Evolutionary conservation across 1,140 invertebrate genomes (phyloP), one percentile per base, ranked within the genome.

Genomic region (Melipona quadrifasciata): DNA sequence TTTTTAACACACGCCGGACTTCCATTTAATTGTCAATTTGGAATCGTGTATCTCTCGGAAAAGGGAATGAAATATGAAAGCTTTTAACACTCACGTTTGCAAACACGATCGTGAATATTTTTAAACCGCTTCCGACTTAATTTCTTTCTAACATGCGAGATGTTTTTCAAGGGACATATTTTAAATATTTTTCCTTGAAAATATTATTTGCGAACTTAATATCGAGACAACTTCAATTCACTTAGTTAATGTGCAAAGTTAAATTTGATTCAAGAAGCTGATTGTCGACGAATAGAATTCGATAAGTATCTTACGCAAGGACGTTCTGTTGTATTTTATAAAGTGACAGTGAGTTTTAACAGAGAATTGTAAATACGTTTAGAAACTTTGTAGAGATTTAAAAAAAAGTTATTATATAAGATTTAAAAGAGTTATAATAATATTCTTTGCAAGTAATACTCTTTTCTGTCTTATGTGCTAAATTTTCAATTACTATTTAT

Each of bases 11-110:
- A 14, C 17, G 11, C 12, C 34, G 17, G 58, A 12, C 10, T 31
- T 19, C 2, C n/a, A 75, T 75, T 58, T 75, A 58, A 75, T 58
- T 75, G 39, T 39, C 34, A 31, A 53, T 27, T 55, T 4, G 24
- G 24, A 21, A 61, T 39, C 31, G 10, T 61, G 57, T n/a, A 76
- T 17, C 34, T 11, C 2, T 47, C 2, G 8, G 27, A 5, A 10
- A n/a, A 61, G n/a, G 51, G 57, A 61, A 61, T 47, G 61, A 61
- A 73, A 21, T 8, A 24, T 10, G n/a, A 21, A 47, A 61, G 34
- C 57, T 76, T 76, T 76, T 76, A 61, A 61, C 57, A 76, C 47
- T 75, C 73, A 61, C 61, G 57, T n/a, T 47, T n/a, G 21, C 57
- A 11, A n/a, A 16, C 34, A 34, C 31, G 57, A 61, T 76, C 57